Evolutionary conservation across 2,888 invertebrate genomes (phyloP).

Genomic region (Drosophila neotestacea): DNA sequence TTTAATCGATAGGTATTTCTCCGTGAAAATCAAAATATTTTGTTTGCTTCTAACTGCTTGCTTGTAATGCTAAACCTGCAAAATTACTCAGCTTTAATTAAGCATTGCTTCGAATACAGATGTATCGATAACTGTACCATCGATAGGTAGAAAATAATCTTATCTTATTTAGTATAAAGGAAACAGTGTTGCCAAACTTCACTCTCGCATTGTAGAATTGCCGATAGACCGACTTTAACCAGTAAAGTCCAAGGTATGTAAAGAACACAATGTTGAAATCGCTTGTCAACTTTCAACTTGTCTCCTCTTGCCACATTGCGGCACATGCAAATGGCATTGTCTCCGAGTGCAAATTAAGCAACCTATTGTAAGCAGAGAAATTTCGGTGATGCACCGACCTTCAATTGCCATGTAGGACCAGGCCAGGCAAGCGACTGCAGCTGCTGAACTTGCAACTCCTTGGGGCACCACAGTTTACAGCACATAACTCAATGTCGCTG

Average conservation of each 20-base stretch:
- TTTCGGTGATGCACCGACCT: constrained; percentile 6
- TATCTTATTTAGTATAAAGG: no score
- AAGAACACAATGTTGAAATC: no score
- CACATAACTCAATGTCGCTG: constrained; percentile 74
- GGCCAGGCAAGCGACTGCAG: constrained; percentile 11
- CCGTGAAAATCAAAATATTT: no score
- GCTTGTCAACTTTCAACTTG: no score
- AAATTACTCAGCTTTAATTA: neutral
- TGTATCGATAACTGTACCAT: neutral
- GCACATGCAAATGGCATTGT: constrained; percentile 41
- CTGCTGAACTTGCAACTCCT: constrained; percentile 50
- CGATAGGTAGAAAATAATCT: neutral
- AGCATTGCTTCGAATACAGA: neutral
- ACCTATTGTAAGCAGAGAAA: constrained; percentile 29
- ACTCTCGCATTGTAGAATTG: neutral
- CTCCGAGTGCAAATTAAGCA: constrained; percentile 36
- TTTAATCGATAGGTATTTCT: no score
- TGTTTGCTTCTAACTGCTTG: neutral
- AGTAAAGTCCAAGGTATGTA: no score
- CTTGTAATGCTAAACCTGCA: neutral
- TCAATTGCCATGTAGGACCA: neutral
- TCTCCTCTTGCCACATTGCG: constrained; percentile 19
- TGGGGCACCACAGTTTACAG: constrained; percentile 48
- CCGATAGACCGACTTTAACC: no score
- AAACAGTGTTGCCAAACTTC: no score